phyloP scores from a whole-genome alignment of 2,888 invertebrate species.

The Therioaphis trifolii region DNA sequence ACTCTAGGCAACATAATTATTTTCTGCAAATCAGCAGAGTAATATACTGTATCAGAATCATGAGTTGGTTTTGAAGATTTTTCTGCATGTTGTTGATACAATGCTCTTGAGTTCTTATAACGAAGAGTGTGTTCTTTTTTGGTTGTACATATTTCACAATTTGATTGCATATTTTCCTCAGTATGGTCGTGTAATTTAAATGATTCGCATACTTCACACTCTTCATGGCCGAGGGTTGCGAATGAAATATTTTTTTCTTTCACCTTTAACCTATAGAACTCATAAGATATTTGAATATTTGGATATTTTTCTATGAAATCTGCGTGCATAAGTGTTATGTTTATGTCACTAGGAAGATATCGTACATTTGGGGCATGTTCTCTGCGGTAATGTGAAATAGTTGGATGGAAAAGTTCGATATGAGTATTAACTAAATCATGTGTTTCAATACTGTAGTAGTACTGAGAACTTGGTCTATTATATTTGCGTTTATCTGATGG shows the following conservation, averaged over 20 bases:
- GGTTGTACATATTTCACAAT: constrained; percentile 5
- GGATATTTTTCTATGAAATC: constrained; percentile 63
- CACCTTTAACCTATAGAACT: constrained; percentile 64
- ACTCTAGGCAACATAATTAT: constrained; percentile 27
- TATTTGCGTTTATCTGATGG: not conserved
- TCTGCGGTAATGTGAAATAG: not conserved
- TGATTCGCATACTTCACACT: constrained; percentile 65
- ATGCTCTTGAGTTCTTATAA: not conserved
- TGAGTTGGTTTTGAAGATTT: not conserved
- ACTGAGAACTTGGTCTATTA: too few relatives aligned
- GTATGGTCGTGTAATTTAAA: constrained; percentile 62
- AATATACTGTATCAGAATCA: constrained; percentile 3
- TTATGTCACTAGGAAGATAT: not conserved
- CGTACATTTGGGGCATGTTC: constrained; percentile 1
- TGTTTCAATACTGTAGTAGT: not conserved
- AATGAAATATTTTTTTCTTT: constrained; percentile 65
- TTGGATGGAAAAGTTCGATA: not conserved
- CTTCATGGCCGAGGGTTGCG: constrained; percentile 65
- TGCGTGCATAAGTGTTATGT: not conserved
- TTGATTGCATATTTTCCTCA: constrained; percentile 12
- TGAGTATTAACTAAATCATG: not conserved
- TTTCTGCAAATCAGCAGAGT: constrained; percentile 25
- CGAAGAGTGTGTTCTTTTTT: constrained; percentile 7
- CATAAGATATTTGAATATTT: constrained; percentile 63
- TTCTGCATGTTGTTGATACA: constrained; percentile 1